Base-by-base conservation (phyloP, 2,113 vertebrate genomes). In the Corydoras sp. region DNA sequence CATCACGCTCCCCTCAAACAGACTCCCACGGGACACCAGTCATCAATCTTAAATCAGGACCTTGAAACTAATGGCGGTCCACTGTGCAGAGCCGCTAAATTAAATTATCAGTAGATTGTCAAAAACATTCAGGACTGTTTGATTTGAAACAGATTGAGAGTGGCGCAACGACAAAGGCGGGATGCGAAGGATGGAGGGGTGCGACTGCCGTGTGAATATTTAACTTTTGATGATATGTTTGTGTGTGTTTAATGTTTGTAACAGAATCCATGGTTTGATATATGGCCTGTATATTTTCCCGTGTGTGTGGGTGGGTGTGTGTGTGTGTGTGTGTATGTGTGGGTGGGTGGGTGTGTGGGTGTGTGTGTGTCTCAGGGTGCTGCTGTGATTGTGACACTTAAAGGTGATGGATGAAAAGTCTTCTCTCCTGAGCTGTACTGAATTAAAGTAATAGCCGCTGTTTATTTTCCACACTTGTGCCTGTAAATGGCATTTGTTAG, bases 31-130 rank as follows among this genome's bases (percentile, higher is more conserved):
- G 81, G 88, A 86, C 85, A 85, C 84, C 88, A 90, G 85, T 89
- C 88, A 90, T 91, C 89, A 90, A 90, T 90, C 87, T 89, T 88
- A 88, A 89, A 88, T 89, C 84, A 86, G 80, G 79, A 86, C 81
- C 81, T 86, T 81, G 82, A 86, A 89, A 84, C 86, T 90, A 90
- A 90, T 89, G 88, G 87, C 84, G 83, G 64, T 83, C 75, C 82
- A 80, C 80, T 77, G 79, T 78, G 83, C 75, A n/a, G 84, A 75
- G 76, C 89, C 87, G 86, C 85, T 90, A 84, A 86, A 88, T 89
- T 89, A 81, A 90, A 90, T 90, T 90, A 90, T 88, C 88, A 88
- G 84, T 77, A 79, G 82, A 84, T 86, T 89, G 88, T 89, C 85
- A 85, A 87, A 88, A 87, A 84, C 82, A 83, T 84, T 82, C 79